Evolutionary conservation across 1,140 invertebrate species (phyloP).

Genomic region (Drosophila virilis): DNA sequence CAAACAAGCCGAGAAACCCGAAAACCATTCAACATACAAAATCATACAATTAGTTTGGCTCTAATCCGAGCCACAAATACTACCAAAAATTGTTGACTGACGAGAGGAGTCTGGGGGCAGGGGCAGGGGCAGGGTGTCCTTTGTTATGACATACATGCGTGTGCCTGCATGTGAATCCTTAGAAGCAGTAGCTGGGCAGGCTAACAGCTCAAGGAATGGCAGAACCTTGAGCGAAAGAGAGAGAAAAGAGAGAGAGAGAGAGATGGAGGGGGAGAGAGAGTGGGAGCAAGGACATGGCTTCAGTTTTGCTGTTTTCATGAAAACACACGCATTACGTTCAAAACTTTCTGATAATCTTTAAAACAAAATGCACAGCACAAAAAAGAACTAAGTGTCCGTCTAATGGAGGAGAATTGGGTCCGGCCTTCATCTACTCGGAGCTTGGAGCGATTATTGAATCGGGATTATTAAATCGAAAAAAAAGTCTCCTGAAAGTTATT

Average conservation of each 20-base stretch:
- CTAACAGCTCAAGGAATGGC: conserved; percentile 15
- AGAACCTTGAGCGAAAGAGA: neutral
- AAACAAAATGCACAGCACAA: neutral
- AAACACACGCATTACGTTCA: neutral
- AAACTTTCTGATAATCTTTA: neutral
- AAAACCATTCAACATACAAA: conserved; percentile 70
- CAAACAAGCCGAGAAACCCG: conserved; percentile 68
- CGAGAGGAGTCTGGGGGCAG: neutral
- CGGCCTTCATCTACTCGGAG: too few relatives aligned
- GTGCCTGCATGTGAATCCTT: conserved; percentile 29
- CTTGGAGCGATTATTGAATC: too few relatives aligned
- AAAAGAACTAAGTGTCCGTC: too few relatives aligned
- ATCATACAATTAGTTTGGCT: conserved; percentile 78
- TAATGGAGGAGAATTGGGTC: too few relatives aligned
- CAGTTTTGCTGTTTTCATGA: neutral
- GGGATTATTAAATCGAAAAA: too few relatives aligned
- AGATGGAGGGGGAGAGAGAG: neutral
- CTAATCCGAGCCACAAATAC: conserved; percentile 79
- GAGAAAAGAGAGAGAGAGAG: neutral
- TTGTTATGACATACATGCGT: conserved; percentile 51
- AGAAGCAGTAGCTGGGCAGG: conserved; percentile 28
- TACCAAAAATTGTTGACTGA: conserved; percentile 28
- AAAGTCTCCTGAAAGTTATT: too few relatives aligned
- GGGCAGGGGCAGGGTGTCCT: conserved; percentile 14
- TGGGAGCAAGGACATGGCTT: neutral